phyloP scores from a whole-genome alignment of 92 coral and sea anemone genomes.

The Porites evermanni region DNA sequence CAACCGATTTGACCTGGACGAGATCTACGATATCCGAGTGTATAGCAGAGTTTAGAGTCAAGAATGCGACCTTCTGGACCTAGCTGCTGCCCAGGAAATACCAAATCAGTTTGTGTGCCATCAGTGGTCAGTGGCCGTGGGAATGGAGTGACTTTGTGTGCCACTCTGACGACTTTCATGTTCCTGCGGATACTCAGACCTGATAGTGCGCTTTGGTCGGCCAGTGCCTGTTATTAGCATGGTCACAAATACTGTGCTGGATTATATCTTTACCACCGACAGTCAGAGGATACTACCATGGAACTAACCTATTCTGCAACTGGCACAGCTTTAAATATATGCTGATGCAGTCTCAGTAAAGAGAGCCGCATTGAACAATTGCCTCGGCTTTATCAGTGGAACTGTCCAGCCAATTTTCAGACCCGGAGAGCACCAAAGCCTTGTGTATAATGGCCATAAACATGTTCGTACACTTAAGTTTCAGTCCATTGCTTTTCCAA shows the following conservation, averaged over 20 bases:
- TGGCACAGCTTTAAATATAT: constrained; percentile 40
- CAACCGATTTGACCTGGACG: constrained; percentile 40
- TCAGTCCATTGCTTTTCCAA: constrained; percentile 30
- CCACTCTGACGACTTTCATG: constrained; percentile 47
- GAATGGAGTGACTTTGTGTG: constrained; percentile 60
- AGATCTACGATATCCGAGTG: constrained; percentile 52
- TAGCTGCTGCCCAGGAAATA: constrained; percentile 52
- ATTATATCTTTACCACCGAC: constrained; percentile 43
- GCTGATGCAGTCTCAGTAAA: constrained; percentile 44
- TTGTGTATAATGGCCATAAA: constrained; percentile 27
- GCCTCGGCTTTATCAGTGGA: constrained; percentile 35
- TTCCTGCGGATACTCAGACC: constrained; percentile 51
- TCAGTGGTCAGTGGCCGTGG: constrained; percentile 50
- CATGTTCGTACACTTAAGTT: constrained; percentile 17
- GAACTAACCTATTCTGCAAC: constrained; percentile 42
- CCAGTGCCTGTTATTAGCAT: constrained; percentile 50
- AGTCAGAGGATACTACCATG: constrained; percentile 38
- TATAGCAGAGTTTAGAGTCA: constrained; percentile 46
- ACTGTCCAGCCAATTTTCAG: constrained; percentile 34
- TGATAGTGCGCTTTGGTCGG: constrained; percentile 51
- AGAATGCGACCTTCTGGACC: constrained; percentile 54
- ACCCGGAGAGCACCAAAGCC: not conserved
- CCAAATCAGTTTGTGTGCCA: constrained; percentile 48
- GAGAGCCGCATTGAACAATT: constrained; percentile 32
- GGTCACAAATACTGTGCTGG: constrained; percentile 42